A percentile compares a stretch with the other conserved stretches of the same genome.
Conservation (phyloP, 2,888 invertebrate species). For the Megalurothrips usitatus region DNA sequence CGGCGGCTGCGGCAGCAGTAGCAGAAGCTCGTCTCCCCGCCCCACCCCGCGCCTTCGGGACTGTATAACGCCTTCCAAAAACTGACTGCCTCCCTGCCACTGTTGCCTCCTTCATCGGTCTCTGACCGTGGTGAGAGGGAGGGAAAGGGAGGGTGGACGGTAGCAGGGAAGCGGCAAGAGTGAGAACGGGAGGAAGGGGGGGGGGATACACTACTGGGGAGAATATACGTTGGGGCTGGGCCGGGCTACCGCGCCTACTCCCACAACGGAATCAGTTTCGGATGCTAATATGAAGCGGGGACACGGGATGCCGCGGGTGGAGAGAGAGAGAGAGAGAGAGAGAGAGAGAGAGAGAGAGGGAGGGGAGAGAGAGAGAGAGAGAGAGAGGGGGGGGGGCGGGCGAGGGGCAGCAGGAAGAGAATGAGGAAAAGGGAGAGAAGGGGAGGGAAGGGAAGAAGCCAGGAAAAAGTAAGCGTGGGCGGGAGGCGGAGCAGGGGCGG, state of each 20-base stretch:
- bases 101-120: no score
- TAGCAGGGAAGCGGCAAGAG: neutral
- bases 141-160: neutral
- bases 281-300: conserved; percentile 24
- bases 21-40: no score
- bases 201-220: neutral
- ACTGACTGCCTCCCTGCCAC: neutral
- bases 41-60: neutral
- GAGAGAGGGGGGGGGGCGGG: neutral
- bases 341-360: neutral
- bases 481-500: neutral
- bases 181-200: neutral
- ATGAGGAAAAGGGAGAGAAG: neutral
- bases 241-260: neutral
- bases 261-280: conserved; percentile 25
- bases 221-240: no score
- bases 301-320: conserved; percentile 13
- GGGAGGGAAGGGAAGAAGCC: neutral
- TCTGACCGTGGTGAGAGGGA: neutral
- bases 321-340: neutral
- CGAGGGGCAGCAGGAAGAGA: no score
- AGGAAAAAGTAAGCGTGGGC: neutral
- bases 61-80: neutral
- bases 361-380: neutral
- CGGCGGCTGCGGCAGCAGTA: neutral